Evolutionary conservation across 2,113 vertebrate genomes (phyloP).

Genomic region (Silurus glanis): DNA sequence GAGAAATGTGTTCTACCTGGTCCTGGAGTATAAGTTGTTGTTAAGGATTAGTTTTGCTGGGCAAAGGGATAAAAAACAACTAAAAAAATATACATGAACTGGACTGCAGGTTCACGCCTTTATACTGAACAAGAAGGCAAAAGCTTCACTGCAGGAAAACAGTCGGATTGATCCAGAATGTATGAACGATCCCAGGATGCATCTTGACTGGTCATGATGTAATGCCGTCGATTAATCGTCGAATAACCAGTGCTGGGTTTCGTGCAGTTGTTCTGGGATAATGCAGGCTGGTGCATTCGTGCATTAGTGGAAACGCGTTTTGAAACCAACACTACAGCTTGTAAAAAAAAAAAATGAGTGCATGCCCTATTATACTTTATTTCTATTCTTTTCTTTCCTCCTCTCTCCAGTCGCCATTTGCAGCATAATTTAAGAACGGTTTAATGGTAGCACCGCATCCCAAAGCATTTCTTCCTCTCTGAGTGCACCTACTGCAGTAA

Average conservation of each 20-base stretch:
- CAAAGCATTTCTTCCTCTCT: background rate
- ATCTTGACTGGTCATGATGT: slow-evolving; percentile 22
- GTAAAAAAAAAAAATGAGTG: background rate
- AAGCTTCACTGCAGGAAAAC: slow-evolving; percentile 12
- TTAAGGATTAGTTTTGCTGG: slow-evolving; percentile 2
- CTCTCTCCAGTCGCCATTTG: slow-evolving; percentile 15
- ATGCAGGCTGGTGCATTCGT: slow-evolving; percentile 18
- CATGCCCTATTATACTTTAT: slow-evolving; percentile 9
- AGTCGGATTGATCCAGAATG: background rate
- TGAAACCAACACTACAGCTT: background rate
- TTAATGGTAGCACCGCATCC: background rate
- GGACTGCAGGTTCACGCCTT: slow-evolving; percentile 22
- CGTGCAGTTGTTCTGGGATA: background rate
- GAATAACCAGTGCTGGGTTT: background rate
- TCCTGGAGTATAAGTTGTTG: background rate
- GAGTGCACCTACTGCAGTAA: slow-evolving; percentile 39
- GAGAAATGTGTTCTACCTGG: background rate
- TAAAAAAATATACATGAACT: slow-evolving; percentile 13
- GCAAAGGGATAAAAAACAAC: background rate
- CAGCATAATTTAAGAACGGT: background rate
- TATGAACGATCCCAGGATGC: background rate
- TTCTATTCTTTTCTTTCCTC: too few relatives aligned
- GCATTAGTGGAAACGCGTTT: slow-evolving; percentile 9
- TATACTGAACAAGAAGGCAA: slow-evolving; percentile 6
- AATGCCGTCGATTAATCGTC: slow-evolving; percentile 33